Evolutionary conservation across 2,888 invertebrate species (phyloP), one percentile per base, ranked within the genome.

Genomic region (Coremacera marginata): DNA sequence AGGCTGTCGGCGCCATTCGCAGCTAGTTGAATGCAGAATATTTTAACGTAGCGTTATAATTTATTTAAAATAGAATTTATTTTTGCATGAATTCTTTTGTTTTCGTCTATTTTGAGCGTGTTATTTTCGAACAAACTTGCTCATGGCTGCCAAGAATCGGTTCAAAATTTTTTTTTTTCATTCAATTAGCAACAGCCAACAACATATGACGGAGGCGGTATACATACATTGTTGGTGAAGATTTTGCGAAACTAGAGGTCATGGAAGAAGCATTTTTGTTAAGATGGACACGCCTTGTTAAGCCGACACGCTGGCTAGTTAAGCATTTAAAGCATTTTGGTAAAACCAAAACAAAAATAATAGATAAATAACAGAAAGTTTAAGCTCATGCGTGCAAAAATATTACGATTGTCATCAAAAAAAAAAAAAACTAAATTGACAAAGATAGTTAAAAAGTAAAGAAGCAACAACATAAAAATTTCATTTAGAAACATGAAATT

Each of bases 81-180:
- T 70, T 70, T 70, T 70, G 70, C 52, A 70, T 27, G 22, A 70
- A 70, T 52, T 70, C 52, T 52, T 51, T 49, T 51, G 51, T 51
- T 70, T 25, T 52, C 3, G 22, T 52, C 70, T 70, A 51, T 70
- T 70, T 70, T 52, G 49, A 68, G 49, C 25, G 19, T 34, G 14
- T 2, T 22, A 37, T 67, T 44, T 22, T n/a, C n/a, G n/a, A 49
- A 67, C n/a, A 49, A 1, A 67, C 16, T 37, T 7, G 67, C 49
- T 34, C 67, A 67, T 67, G 44, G 37, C 22, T 34, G 44, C 44
- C 67, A 34, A 22, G 11, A 22, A 37, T 22, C 14, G 44, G 31
- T 31, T 4, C 3, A 67, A 4, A 65, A 65, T 8, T 60, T 9
- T 5, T 60, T 60, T 60, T 60, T 27, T 25, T 57, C 1, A 11